Conservation (phyloP, 2,797 vertebrate genomes). For the Manis pentadactyla region DNA sequence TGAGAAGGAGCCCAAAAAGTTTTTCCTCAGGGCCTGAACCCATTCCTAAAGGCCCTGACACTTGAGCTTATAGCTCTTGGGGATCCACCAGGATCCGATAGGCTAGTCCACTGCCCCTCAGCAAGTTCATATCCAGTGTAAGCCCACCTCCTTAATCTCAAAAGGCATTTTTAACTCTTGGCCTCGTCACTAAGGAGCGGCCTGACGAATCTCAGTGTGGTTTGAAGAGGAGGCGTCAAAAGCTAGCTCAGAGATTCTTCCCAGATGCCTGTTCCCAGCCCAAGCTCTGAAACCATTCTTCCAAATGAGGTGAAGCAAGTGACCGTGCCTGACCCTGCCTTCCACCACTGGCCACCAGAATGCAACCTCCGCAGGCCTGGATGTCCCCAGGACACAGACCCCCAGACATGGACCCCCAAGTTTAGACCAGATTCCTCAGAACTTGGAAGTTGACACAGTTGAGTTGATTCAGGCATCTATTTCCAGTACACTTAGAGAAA, state of each 20-base stretch:
- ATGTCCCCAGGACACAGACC: neutral
- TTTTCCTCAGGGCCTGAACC: neutral
- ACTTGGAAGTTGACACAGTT: neutral
- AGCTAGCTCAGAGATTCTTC: neutral
- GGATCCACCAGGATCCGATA: neutral
- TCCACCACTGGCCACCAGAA: neutral
- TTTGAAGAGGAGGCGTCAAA: slow-evolving; percentile 19
- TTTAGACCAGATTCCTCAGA: neutral
- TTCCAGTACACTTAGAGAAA: slow-evolving; percentile 24
- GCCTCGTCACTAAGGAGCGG: neutral
- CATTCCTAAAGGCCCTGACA: neutral
- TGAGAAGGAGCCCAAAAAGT: neutral
- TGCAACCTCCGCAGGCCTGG: neutral
- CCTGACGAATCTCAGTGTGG: neutral
- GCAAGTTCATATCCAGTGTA: neutral
- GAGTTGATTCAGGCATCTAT: neutral
- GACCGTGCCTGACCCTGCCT: rapidly evolving
- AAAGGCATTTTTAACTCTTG: neutral
- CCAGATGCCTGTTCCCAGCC: neutral
- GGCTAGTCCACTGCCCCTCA: neutral
- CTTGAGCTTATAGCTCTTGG: neutral
- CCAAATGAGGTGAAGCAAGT: neutral
- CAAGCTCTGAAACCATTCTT: slow-evolving; percentile 25
- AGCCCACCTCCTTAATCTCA: neutral
- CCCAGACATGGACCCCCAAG: neutral